phyloP scores from a whole-genome alignment of 2,113 vertebrate species.

The Gobius niger region DNA sequence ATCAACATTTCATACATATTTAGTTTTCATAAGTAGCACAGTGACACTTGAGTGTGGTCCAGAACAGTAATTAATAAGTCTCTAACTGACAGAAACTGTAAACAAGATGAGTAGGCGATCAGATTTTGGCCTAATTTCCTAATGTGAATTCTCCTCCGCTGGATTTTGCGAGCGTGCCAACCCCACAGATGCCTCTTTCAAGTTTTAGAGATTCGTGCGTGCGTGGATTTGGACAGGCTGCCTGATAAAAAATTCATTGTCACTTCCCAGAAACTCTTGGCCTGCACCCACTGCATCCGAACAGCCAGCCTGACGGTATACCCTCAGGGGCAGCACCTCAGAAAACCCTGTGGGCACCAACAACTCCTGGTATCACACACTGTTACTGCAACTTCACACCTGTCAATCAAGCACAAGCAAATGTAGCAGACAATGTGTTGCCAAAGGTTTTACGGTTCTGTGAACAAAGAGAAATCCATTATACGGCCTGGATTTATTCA shows the following conservation, averaged over 20 bases:
- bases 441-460: too few relatives aligned
- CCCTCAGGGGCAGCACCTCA: not conserved
- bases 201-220: not conserved
- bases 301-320: not conserved
- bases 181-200: not conserved
- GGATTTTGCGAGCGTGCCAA: not conserved
- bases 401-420: not conserved
- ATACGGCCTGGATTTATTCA: too few relatives aligned
- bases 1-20: too few relatives aligned
- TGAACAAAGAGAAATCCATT: too few relatives aligned
- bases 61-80: too few relatives aligned
- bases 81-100: too few relatives aligned
- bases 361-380: not conserved
- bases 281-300: slow-evolving; percentile 2
- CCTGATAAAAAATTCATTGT: slow-evolving; percentile 1
- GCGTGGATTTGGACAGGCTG: not conserved
- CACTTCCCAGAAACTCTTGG: not conserved
- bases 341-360: not conserved
- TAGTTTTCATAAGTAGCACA: too few relatives aligned
- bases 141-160: not conserved
- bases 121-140: not conserved
- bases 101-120: not conserved
- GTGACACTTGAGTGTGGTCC: too few relatives aligned
- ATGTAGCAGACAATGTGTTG: not conserved
- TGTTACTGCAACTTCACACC: not conserved